phyloP scores from a whole-genome alignment of 2,888 invertebrate species.

The Eledona agricola region DNA sequence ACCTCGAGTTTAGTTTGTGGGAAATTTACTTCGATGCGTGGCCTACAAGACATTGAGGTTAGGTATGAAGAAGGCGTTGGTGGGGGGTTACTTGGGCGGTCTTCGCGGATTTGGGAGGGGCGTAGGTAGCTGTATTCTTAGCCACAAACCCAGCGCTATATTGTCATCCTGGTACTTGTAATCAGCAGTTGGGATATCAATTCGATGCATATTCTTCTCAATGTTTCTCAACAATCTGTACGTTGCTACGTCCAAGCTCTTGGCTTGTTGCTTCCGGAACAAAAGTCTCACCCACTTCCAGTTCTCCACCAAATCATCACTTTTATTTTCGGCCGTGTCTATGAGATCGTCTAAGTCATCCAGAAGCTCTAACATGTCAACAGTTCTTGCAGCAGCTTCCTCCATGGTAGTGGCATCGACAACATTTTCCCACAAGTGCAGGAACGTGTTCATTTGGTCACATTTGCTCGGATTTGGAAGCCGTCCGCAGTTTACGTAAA shows the following conservation, averaged over 20 bases:
- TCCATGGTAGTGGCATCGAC: constrained; percentile 60
- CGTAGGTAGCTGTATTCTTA: constrained; percentile 61
- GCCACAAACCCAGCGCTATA: constrained; percentile 63
- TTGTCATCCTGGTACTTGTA: constrained; percentile 57
- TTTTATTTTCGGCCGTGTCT: constrained; percentile 49
- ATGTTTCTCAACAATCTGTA: constrained; percentile 64
- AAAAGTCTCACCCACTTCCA: constrained; percentile 55
- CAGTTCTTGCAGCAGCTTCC: constrained; percentile 59
- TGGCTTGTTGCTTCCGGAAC: constrained; percentile 61
- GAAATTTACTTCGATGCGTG: constrained; percentile 63
- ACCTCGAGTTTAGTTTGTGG: constrained; percentile 61
- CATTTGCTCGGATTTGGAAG: constrained; percentile 65
- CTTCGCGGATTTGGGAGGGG: constrained; percentile 56
- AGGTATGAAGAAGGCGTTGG: not conserved
- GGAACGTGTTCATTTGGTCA: constrained; percentile 65
- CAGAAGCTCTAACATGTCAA: constrained; percentile 60
- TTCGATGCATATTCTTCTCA: constrained; percentile 60
- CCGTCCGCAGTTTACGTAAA: constrained; percentile 66
- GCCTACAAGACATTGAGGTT: constrained; percentile 49
- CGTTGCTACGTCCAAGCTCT: constrained; percentile 63
- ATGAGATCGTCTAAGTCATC: constrained; percentile 52
- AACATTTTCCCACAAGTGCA: constrained; percentile 65
- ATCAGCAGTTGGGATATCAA: constrained; percentile 62
- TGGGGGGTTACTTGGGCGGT: constrained; percentile 49
- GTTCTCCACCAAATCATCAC: constrained; percentile 44